Evolutionary conservation across 2,113 vertebrate genomes (phyloP), one percentile per base, ranked within the genome.

Genomic region (Malurus melanocephalus): DNA sequence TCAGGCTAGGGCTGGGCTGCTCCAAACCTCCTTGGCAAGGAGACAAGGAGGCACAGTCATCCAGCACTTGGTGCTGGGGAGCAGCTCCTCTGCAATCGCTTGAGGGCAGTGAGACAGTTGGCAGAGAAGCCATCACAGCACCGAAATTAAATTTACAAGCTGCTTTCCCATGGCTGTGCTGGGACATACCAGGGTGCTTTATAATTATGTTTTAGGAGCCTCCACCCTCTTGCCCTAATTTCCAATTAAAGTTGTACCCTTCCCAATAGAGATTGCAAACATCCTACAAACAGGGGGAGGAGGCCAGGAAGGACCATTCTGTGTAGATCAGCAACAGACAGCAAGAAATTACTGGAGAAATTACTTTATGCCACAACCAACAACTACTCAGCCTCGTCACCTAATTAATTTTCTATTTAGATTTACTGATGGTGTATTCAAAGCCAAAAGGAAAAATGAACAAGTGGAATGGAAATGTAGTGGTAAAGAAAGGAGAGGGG

Each of bases 151-250:
- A 66, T 84, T 93, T 95, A 86, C 38, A 53, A 77, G 75, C 59
- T 90, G 91, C 92, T 95, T 97, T 96, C 95, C 93, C 95, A 95
- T 76, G 83, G 85, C 87, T 75, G 80, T 88, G 69, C 90, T 83
- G 82, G 89, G 78, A 52, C 91, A 69, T 51, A 66, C 38, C 82
- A 83, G 56, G 73, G 59, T 90, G 60, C 81, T 76, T 87, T 88
- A 48, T 96, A 95, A 97, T 97, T 95, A 95, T 7, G 49, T 22
- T 74, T 75, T 28, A 89, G 71, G 22, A 96, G 72, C 91, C 90
- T 72, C 91, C 94, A 1, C 96, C 96, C 94, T 95, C 78, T 75
- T 86, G 79, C 40, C 84, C 82, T 84, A 64, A 85, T 95, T 96
- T 89, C 94, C 94, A 96, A 88, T 94, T 94, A 93, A 66, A 51